phyloP scores from a whole-genome alignment of 2,797 vertebrate species.

The Scomberomorus guttatus region DNA sequence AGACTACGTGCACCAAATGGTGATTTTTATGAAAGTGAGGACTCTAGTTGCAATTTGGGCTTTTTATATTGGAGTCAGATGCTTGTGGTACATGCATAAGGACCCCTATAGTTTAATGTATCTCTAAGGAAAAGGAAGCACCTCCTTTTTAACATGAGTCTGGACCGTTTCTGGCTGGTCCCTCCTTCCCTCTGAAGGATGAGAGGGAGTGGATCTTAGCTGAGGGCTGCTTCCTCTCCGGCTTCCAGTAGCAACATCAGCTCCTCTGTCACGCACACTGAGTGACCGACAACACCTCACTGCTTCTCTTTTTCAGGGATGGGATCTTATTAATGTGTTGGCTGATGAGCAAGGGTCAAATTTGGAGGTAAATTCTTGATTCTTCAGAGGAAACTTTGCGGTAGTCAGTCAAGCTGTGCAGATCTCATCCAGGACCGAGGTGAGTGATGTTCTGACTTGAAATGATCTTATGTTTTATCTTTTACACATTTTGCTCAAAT shows the following conservation, averaged over 20 bases:
- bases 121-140: slow-evolving; percentile 57
- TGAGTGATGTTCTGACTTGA: slow-evolving; percentile 53
- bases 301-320: slow-evolving; percentile 18
- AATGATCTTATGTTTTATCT: background rate
- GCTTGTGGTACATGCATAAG: background rate
- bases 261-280: slow-evolving; percentile 4
- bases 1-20: slow-evolving; percentile 6
- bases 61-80: slow-evolving; percentile 36
- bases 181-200: slow-evolving; percentile 51
- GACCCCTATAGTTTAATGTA: slow-evolving; percentile 9
- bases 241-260: slow-evolving; percentile 33
- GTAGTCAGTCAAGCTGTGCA: background rate
- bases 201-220: slow-evolving; percentile 62
- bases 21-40: background rate
- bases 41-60: background rate
- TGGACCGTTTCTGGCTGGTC: slow-evolving; percentile 32
- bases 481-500: background rate
- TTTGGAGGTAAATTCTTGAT: slow-evolving; percentile 15
- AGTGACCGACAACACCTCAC: slow-evolving; percentile 8
- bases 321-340: slow-evolving; percentile 32
- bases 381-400: slow-evolving; percentile 20
- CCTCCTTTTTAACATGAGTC: slow-evolving; percentile 46
- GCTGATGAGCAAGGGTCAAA: slow-evolving; percentile 3
- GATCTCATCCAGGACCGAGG: slow-evolving; percentile 34
- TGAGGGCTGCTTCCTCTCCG: slow-evolving; percentile 42